These are phyloP conservation scores for Anthophora plumipes DNA, from an alignment of 2,888 invertebrate species.

Conservation along the genomic window DNA sequence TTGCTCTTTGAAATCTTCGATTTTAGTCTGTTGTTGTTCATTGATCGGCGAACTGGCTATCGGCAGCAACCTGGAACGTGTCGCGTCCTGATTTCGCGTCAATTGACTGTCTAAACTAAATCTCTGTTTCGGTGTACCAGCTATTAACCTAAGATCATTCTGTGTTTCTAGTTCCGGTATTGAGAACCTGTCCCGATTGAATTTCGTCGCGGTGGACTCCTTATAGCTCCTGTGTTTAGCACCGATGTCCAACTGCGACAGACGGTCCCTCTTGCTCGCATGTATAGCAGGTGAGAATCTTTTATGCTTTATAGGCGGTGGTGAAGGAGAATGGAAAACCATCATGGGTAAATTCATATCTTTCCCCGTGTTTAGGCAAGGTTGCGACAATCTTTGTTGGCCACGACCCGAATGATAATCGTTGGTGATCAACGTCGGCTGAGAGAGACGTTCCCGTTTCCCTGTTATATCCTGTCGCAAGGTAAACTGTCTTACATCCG, in stretches of 20 bases:
- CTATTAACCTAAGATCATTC: constrained; percentile 79
- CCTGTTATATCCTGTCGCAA: constrained; percentile 68
- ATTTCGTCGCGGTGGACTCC: constrained; percentile 71
- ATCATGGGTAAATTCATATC: constrained; percentile 49
- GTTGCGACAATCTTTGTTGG: constrained; percentile 81
- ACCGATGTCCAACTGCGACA: constrained; percentile 80
- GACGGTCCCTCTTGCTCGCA: constrained; percentile 76
- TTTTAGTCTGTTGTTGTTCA: constrained; percentile 72
- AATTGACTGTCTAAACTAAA: constrained; percentile 81
- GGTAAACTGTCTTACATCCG: constrained; percentile 70
- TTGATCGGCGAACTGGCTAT: constrained; percentile 81
- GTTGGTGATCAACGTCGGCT: constrained; percentile 79
- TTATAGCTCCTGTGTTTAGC: constrained; percentile 73
- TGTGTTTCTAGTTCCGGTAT: constrained; percentile 81
- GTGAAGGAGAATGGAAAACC: constrained; percentile 62
- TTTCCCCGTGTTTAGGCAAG: constrained; percentile 74
- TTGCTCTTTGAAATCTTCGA: constrained; percentile 58
- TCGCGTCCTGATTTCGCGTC: constrained; percentile 77
- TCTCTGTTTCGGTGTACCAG: constrained; percentile 81
- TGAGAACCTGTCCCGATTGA: constrained; percentile 81
- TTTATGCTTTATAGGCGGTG: constrained; percentile 75
- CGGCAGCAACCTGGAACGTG: constrained; percentile 76
- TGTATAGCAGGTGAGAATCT: constrained; percentile 74
- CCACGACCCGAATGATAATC: constrained; percentile 78
- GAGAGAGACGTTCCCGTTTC: constrained; percentile 79